These are phyloP conservation scores for Phalacrocorax aristotelis DNA, from an alignment of 2,113 vertebrate genomes.

Conservation along the genomic window DNA sequence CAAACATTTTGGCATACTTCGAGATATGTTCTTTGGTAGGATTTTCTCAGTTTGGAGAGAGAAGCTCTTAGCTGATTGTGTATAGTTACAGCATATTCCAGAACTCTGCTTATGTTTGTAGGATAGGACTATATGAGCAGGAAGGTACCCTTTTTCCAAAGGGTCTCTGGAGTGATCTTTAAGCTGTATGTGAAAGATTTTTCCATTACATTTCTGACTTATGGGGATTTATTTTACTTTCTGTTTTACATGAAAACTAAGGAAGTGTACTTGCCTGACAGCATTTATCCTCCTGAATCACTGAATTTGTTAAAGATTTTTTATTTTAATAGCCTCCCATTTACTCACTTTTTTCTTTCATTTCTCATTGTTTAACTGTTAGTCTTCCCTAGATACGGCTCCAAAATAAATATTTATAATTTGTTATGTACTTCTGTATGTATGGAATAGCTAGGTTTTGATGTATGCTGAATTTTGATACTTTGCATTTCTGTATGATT, in stretches of 20 bases:
- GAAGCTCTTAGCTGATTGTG: neutral
- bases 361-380: neutral
- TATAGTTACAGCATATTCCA: neutral
- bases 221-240: neutral
- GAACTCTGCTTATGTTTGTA: neutral
- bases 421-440: neutral
- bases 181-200: neutral
- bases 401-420: neutral
- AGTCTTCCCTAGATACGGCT: neutral
- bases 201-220: neutral
- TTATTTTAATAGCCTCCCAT: neutral
- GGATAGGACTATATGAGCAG: neutral
- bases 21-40: neutral
- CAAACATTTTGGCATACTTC: neutral
- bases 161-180: neutral
- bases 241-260: neutral
- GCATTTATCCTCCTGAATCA: neutral
- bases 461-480: neutral
- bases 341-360: neutral
- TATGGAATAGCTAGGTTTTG: neutral
- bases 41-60: neutral
- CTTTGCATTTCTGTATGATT: neutral
- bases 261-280: neutral
- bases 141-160: neutral
- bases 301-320: neutral